Evolutionary conservation across 2,888 invertebrate genomes (phyloP).

Genomic region (Altica lythri): DNA sequence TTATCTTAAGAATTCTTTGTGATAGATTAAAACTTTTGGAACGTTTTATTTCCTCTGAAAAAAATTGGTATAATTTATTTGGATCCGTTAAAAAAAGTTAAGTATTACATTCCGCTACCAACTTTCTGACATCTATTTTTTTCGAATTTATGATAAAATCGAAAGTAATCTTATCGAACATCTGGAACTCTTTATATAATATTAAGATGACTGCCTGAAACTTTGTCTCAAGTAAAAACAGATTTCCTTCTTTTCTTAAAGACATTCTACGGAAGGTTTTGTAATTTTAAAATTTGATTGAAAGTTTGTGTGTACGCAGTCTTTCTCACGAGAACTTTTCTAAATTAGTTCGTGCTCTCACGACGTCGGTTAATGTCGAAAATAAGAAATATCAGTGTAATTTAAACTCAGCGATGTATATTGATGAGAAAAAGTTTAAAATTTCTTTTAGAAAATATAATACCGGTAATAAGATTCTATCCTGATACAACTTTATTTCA

Average conservation of each 20-base stretch:
- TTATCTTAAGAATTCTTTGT: too few relatives aligned
- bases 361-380: conserved; percentile 12
- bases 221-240: conserved; percentile 19
- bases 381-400: conserved; percentile 9
- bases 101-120: conserved; percentile 8
- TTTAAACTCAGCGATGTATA: conserved; percentile 5
- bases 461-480: too few relatives aligned
- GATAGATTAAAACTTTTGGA: too few relatives aligned
- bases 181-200: conserved; percentile 26
- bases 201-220: conserved; percentile 24
- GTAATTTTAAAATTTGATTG: conserved; percentile 19
- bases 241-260: conserved; percentile 14
- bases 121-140: conserved; percentile 11
- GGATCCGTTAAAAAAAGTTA: conserved; percentile 4
- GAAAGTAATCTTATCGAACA: conserved; percentile 30
- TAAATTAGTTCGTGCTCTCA: conserved; percentile 13
- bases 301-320: conserved; percentile 13
- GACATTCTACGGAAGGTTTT: conserved; percentile 7
- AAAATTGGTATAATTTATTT: not conserved
- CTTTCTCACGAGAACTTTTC: conserved; percentile 2
- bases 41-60: too few relatives aligned
- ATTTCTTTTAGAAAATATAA: not conserved
- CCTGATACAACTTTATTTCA: too few relatives aligned
- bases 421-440: conserved; percentile 6
- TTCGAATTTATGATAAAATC: conserved; percentile 25